phyloP scores from a whole-genome alignment of 2,797 vertebrate species.

The Enteromius thamalakanensis region DNA sequence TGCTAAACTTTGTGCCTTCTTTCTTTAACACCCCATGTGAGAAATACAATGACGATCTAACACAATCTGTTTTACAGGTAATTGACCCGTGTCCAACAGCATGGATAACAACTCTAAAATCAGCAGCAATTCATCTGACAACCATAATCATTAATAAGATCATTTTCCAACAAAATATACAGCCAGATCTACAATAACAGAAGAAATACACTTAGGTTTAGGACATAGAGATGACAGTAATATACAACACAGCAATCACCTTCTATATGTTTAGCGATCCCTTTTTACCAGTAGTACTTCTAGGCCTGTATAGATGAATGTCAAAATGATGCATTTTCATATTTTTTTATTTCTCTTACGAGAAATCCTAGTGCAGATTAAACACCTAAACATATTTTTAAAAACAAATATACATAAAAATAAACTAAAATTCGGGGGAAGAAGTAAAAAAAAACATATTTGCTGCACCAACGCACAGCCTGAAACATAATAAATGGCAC shows the following conservation, averaged over 20 bases:
- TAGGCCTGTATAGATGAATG: conserved; percentile 70
- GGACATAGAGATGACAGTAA: conserved; percentile 82
- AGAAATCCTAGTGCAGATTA: conserved; percentile 69
- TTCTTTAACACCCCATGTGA: conserved; percentile 69
- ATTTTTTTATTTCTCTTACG: conserved; percentile 63
- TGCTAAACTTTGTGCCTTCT: conserved; percentile 69
- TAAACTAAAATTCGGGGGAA: conserved; percentile 35
- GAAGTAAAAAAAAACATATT: conserved; percentile 48
- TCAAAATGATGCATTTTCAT: conserved; percentile 70
- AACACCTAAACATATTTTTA: conserved; percentile 59
- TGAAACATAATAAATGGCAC: conserved; percentile 78
- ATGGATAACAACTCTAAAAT: conserved; percentile 75
- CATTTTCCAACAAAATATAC: conserved; percentile 78
- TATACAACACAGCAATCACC: conserved; percentile 82
- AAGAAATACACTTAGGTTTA: conserved; percentile 79
- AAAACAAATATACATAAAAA: conserved; percentile 58
- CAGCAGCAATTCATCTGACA: conserved; percentile 80
- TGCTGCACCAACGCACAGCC: conserved; percentile 63
- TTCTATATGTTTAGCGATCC: conserved; percentile 73
- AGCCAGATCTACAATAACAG: conserved; percentile 78
- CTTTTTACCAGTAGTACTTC: conserved; percentile 70
- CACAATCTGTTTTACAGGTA: conserved; percentile 77
- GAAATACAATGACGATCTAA: conserved; percentile 79
- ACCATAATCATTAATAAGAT: conserved; percentile 77
- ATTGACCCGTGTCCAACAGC: conserved; percentile 74